Evolutionary conservation across 2,113 vertebrate genomes (phyloP), one percentile per base, ranked within the genome.

Genomic region (Ancistrus triradiatus): DNA sequence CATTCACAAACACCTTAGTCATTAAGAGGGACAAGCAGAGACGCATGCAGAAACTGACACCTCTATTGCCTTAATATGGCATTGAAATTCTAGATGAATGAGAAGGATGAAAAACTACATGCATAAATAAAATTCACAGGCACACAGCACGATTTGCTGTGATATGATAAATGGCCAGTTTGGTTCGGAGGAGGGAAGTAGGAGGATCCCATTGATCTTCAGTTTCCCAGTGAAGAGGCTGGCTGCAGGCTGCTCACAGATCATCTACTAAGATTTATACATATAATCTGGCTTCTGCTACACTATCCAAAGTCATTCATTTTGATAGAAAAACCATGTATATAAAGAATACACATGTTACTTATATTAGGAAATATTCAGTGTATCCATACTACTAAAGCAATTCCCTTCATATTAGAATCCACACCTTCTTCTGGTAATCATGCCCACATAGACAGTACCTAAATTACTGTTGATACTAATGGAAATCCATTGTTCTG

Each of bases 141-240:
- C 17, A 55, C 50, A 15, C n/a, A 2, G 52, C 31, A 4, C 18
- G 35, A 8, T 25, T 42, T 27, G 37, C 24, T 58, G 35, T 42
- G 46, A 31, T 66, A 42, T 49, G 53, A 50, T 58, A 40, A 66
- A 66, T 49, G 44, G 25, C 31, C 17, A 27, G 33, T 44, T 49
- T 40, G 9, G 6, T 37, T n/a, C 18, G 40, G 63, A 57, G 43
- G 53, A 58, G 43, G 33, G 43, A 48, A 66, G 37, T 31, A 66
- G 53, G 53, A 50, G 53, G 63, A n/a, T 66, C 22, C 31, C 44
- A 66, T 58, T 57, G 63, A 66, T 66, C 44, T 66, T n/a, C 43
- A 17, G 31, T 57, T 66, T 66, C 31, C 19, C 42, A 22, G 40
- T 42, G 11, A 46, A 33, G 33, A 35, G 13, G 28, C 43, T 31